These are phyloP conservation scores for Phaenicophaeus curvirostris DNA, from an alignment of 2,797 vertebrate genomes.

Conservation along the genomic window DNA sequence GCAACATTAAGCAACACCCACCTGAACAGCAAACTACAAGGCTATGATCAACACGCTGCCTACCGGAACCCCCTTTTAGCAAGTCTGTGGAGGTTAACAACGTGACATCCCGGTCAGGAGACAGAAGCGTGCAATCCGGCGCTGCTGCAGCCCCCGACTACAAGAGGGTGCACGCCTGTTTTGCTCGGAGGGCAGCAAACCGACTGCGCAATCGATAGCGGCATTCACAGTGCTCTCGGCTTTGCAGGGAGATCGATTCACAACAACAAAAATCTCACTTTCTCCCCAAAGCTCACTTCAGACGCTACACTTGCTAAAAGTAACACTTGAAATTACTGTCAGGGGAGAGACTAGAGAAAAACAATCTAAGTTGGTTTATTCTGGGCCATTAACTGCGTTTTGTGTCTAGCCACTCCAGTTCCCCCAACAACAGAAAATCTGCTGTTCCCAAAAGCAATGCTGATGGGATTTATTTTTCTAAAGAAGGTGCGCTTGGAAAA, in stretches of 20 bases:
- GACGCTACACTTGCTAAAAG: not conserved
- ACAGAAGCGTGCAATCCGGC: rapidly evolving
- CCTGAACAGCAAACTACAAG: not conserved
- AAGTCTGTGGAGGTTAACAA: not conserved
- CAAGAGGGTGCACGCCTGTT: rapidly evolving
- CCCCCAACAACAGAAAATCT: not conserved
- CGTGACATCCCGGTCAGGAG: not conserved
- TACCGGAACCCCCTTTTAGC: not conserved
- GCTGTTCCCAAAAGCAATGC: not conserved
- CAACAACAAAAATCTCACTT: not conserved
- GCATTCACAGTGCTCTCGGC: not conserved
- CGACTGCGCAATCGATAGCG: not conserved
- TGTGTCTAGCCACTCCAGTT: not conserved
- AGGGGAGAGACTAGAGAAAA: constrained; percentile 11
- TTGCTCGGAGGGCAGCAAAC: not conserved
- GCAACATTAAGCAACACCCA: not conserved
- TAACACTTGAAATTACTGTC: constrained; percentile 9
- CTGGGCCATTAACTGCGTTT: not conserved
- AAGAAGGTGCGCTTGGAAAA: not conserved
- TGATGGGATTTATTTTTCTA: not conserved
- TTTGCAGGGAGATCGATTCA: not conserved
- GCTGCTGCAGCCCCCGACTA: not conserved
- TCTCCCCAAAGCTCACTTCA: not conserved
- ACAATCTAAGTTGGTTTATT: not conserved
- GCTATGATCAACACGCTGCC: not conserved